Conservation (phyloP, 2,113 vertebrate species). For the Lutjanus erythropterus region DNA sequence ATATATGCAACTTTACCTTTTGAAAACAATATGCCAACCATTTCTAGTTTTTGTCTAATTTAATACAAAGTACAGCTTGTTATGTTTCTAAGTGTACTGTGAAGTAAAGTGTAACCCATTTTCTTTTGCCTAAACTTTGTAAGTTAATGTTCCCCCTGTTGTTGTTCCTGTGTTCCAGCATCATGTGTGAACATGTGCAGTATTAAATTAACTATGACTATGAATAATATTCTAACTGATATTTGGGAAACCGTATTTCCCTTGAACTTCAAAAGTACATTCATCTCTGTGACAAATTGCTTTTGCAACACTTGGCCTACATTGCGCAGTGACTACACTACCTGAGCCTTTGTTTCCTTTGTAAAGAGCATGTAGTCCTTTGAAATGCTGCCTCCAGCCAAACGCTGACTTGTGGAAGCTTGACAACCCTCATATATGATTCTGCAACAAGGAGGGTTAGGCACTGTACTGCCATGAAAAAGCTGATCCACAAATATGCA, state of each 20-base stretch:
- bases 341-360: background rate
- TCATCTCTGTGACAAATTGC: constrained; percentile 4
- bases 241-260: background rate
- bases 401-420: background rate
- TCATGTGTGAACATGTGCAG: background rate
- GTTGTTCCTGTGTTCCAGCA: background rate
- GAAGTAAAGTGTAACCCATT: too few relatives aligned
- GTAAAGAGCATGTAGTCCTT: background rate
- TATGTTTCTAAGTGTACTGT: too few relatives aligned
- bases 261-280: constrained; percentile 3
- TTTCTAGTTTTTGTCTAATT: too few relatives aligned
- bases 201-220: background rate
- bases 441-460: background rate
- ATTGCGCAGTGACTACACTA: background rate
- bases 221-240: background rate
- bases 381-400: background rate
- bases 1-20: too few relatives aligned
- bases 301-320: background rate
- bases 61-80: too few relatives aligned
- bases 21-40: too few relatives aligned
- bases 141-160: background rate
- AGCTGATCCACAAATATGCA: background rate
- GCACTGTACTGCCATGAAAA: background rate
- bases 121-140: background rate
- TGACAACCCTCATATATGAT: background rate